Conservation (phyloP, 2,113 vertebrate genomes). For the Percopsis transmontana region DNA sequence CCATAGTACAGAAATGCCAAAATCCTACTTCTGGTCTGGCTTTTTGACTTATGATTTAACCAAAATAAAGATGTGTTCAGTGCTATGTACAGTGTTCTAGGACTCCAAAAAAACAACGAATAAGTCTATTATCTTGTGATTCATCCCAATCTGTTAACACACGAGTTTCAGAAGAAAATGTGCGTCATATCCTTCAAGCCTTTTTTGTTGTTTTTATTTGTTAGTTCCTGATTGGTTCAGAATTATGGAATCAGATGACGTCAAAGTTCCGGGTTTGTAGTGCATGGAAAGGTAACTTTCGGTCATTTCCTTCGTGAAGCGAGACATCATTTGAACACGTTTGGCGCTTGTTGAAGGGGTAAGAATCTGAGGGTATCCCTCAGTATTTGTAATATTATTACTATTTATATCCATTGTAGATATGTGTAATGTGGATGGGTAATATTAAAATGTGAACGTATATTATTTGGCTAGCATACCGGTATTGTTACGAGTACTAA, state of each 20-base stretch:
- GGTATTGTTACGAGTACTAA: too few relatives aligned
- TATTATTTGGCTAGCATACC: not conserved
- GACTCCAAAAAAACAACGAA: too few relatives aligned
- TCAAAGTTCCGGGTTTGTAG: constrained; percentile 67
- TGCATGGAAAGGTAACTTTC: constrained; percentile 75
- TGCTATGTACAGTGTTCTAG: too few relatives aligned
- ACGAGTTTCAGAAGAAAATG: not conserved
- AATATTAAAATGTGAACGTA: constrained; percentile 4
- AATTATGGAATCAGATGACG: constrained; percentile 84
- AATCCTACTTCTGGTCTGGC: too few relatives aligned
- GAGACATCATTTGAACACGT: constrained; percentile 1
- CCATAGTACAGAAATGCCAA: too few relatives aligned
- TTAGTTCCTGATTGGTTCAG: constrained; percentile 66
- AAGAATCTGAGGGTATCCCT: constrained; percentile 31
- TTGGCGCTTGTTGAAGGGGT: constrained; percentile 34
- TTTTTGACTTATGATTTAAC: too few relatives aligned
- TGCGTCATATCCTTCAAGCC: not conserved
- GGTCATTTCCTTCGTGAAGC: constrained; percentile 63
- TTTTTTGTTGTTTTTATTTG: too few relatives aligned
- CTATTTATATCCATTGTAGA: constrained; percentile 26
- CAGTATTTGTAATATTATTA: constrained; percentile 23
- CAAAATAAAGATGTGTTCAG: too few relatives aligned
- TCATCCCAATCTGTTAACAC: too few relatives aligned
- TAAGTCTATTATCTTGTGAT: too few relatives aligned
- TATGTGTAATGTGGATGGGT: constrained; percentile 14